A percentile compares a stretch with the other conserved stretches of the same genome.
phyloP scores from a whole-genome alignment of 2,113 vertebrate species.

The Phylloscopus whistleri region DNA sequence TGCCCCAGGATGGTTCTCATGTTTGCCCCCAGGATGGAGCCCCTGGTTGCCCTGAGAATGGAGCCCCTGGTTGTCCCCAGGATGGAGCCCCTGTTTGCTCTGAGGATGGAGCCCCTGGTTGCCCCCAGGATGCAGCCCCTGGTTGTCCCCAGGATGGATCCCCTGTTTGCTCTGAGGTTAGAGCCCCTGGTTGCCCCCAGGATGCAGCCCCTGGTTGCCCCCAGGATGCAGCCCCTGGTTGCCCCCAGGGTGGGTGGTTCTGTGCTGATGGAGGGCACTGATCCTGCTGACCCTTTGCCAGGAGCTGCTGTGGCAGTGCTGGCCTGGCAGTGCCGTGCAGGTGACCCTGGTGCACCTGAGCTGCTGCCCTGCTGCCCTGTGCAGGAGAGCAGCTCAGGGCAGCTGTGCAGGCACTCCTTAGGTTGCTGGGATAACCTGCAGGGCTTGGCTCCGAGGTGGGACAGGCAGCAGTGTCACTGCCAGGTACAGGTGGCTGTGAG shows the following conservation, averaged over 20 bases:
- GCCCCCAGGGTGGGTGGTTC: constrained; percentile 28
- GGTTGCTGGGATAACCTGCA: not conserved
- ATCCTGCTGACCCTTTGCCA: not conserved
- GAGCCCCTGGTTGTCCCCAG: too few relatives aligned
- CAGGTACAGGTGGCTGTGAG: accelerated
- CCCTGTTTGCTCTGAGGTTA: too few relatives aligned
- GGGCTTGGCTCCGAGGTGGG: too few relatives aligned
- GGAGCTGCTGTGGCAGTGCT: not conserved
- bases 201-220: too few relatives aligned
- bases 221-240: constrained; percentile 64
- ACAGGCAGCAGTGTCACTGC: not conserved
- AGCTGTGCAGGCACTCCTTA: not conserved
- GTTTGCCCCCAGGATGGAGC: too few relatives aligned
- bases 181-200: constrained; percentile 7
- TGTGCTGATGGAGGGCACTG: constrained; percentile 67
- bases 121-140: too few relatives aligned
- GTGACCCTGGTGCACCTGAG: not conserved
- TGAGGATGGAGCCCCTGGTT: too few relatives aligned
- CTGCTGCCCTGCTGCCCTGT: not conserved
- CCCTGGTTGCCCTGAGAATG: too few relatives aligned
- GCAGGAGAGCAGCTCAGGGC: not conserved
- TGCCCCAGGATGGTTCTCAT: too few relatives aligned
- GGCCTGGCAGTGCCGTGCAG: not conserved
- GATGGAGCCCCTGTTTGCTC: too few relatives aligned
- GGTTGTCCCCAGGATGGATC: too few relatives aligned